Evolutionary conservation across 2,888 invertebrate species (phyloP).

Genomic region (Pyrochroa serraticornis): DNA sequence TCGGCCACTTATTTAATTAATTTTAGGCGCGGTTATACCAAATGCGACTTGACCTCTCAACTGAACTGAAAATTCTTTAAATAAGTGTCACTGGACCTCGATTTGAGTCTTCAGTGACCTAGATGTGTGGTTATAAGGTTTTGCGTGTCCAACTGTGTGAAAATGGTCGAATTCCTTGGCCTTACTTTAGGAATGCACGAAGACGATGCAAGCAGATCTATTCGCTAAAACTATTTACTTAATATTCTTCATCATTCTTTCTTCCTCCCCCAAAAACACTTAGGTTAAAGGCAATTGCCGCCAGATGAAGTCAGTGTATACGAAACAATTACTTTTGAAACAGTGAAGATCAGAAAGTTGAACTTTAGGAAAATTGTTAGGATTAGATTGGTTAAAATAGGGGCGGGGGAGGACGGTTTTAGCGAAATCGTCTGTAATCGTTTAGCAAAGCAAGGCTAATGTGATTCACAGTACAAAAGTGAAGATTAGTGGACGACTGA

Average conservation of each 20-base stretch:
- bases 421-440: no score
- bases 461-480: slow-evolving; percentile 40
- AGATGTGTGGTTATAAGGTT: not conserved
- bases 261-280: no score
- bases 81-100: not conserved
- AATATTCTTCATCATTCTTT: no score
- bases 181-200: slow-evolving; percentile 36
- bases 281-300: no score
- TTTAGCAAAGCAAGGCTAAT: slow-evolving; percentile 46
- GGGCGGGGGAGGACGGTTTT: slow-evolving; percentile 1
- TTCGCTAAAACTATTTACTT: no score
- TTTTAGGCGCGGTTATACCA: not conserved
- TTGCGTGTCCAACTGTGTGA: not conserved
- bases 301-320: no score
- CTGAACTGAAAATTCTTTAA: not conserved
- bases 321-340: no score
- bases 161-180: slow-evolving; percentile 47
- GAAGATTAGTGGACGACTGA: slow-evolving; percentile 33
- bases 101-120: not conserved
- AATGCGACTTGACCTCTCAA: slow-evolving; percentile 1
- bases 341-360: no score
- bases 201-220: no score
- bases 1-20: not conserved
- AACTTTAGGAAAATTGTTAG: no score
- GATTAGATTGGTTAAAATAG: no score